A percentile compares a stretch with the other conserved stretches of the same genome.
Evolutionary conservation across 2,113 vertebrate genomes (phyloP).

Genomic region (Lepus timidus): DNA sequence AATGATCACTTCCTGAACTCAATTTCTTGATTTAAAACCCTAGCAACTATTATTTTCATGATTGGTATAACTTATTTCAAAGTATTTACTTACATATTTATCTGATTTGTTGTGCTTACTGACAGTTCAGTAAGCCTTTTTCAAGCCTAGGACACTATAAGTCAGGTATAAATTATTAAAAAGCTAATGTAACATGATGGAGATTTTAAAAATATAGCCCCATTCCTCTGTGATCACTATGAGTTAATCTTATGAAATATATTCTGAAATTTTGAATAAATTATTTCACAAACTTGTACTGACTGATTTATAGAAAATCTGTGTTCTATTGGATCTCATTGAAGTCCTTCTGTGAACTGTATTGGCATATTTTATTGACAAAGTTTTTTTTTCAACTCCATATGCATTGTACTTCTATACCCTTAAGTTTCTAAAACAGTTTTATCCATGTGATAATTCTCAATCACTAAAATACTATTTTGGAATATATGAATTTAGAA

Average conservation of each 20-base stretch:
- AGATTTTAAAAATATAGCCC: background rate
- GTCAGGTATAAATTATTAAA: background rate
- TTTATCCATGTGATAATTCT: background rate
- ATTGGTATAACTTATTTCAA: background rate
- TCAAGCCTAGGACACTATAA: background rate
- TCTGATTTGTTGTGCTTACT: background rate
- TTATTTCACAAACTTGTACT: background rate
- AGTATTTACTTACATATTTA: background rate
- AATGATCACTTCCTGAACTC: background rate
- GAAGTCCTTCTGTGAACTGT: background rate
- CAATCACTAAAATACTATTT: background rate
- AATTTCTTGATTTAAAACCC: slow-evolving; percentile 26
- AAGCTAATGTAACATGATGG: background rate
- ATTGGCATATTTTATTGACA: background rate
- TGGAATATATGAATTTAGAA: background rate
- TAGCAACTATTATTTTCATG: background rate
- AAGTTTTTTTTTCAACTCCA: background rate
- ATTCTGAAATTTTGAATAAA: slow-evolving; percentile 18
- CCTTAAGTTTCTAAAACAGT: background rate
- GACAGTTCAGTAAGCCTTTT: background rate
- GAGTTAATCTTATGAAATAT: background rate
- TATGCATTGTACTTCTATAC: background rate
- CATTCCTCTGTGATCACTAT: background rate
- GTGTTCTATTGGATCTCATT: background rate
- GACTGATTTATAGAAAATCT: background rate